These are phyloP conservation scores for Epinephelus fuscoguttatus DNA, from an alignment of 2,113 vertebrate genomes.

Conservation along the genomic window DNA sequence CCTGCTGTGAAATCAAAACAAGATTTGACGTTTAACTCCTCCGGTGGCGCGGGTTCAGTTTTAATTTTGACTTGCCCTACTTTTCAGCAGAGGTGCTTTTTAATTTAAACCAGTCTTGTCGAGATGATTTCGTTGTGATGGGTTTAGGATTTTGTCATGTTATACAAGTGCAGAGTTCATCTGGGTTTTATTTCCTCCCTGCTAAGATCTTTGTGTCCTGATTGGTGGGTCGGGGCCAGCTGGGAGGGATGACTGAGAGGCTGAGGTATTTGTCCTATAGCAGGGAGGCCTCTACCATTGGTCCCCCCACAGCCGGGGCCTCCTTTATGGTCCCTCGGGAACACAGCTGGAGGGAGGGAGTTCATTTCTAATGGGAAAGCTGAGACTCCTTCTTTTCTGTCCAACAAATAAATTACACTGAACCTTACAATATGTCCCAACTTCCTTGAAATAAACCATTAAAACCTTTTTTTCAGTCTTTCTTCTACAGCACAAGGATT, in stretches of 20 bases:
- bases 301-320: slow-evolving; percentile 61
- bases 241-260: slow-evolving; percentile 79
- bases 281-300: slow-evolving; percentile 66
- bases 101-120: slow-evolving; percentile 71
- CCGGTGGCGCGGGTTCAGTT: slow-evolving; percentile 24
- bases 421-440: slow-evolving; percentile 32
- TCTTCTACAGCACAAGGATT: background rate
- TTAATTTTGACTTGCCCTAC: slow-evolving; percentile 60
- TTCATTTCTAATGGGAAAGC: slow-evolving; percentile 73
- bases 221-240: slow-evolving; percentile 74
- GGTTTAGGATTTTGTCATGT: slow-evolving; percentile 76
- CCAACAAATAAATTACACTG: slow-evolving; percentile 60
- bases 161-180: slow-evolving; percentile 80
- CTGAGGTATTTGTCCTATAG: slow-evolving; percentile 81
- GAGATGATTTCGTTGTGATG: slow-evolving; percentile 65
- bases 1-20: slow-evolving; percentile 60
- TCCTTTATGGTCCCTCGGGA: slow-evolving; percentile 70
- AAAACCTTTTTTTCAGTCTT: background rate
- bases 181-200: slow-evolving; percentile 85
- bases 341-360: slow-evolving; percentile 78
- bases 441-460: slow-evolving; percentile 1
- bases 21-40: slow-evolving; percentile 20
- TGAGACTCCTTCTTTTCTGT: slow-evolving; percentile 49
- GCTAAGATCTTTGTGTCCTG: slow-evolving; percentile 61
- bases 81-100: slow-evolving; percentile 56